Conservation (phyloP, 2,888 invertebrate species). For the Clistopyga incitator region DNA sequence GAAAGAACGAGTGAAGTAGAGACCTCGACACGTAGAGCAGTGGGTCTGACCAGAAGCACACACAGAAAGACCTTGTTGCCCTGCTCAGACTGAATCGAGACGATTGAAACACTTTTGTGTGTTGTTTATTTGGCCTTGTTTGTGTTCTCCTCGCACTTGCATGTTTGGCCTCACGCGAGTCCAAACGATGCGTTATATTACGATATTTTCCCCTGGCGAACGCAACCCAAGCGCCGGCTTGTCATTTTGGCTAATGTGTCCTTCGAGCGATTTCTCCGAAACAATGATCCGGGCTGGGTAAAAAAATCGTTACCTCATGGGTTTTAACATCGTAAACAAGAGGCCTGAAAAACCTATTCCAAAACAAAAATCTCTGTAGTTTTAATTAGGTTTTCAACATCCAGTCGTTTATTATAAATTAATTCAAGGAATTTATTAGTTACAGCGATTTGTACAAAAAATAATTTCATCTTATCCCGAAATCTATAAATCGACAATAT, state of each 20-base stretch:
- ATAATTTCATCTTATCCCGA: too few relatives aligned
- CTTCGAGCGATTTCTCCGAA: background rate
- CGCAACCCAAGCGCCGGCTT: background rate
- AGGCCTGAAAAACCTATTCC: background rate
- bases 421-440: background rate
- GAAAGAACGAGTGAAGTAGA: slow-evolving; percentile 14
- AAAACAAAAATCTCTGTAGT: background rate
- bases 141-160: slow-evolving; percentile 12
- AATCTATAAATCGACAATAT: too few relatives aligned
- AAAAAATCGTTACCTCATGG: slow-evolving; percentile 9
- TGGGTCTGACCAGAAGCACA: slow-evolving; percentile 25
- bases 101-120: slow-evolving; percentile 45
- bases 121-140: slow-evolving; percentile 44
- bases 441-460: background rate
- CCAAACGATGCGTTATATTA: slow-evolving; percentile 1
- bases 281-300: background rate
- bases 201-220: background rate
- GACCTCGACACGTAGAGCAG: slow-evolving; percentile 48
- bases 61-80: slow-evolving; percentile 37
- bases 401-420: background rate
- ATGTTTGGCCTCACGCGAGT: background rate
- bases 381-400: background rate
- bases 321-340: background rate
- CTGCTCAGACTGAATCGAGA: slow-evolving; percentile 28
- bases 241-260: background rate